Evolutionary conservation across 1,140 invertebrate genomes (phyloP).

Genomic region (Melitaea cinxia): DNA sequence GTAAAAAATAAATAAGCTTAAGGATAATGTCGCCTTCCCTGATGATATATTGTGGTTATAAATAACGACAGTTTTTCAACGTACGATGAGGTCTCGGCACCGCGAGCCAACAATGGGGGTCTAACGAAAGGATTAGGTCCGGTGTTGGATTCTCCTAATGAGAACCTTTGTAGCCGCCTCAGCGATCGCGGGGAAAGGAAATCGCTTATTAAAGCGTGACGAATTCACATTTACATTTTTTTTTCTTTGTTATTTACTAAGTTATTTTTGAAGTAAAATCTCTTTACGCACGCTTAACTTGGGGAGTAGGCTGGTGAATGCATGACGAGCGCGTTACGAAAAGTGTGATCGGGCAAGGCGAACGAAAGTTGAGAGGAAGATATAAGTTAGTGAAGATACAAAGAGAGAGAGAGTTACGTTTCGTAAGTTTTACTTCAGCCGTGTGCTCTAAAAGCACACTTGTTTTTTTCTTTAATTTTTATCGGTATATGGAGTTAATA

Average conservation of each 20-base stretch:
- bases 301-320: no score
- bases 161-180: conserved; percentile 58
- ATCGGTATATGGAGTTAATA: no score
- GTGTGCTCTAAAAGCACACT: no score
- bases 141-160: conserved; percentile 68
- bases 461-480: no score
- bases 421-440: no score
- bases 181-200: conserved; percentile 51
- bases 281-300: no score
- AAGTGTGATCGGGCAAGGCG: no score
- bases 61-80: conserved; percentile 36
- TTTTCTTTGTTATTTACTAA: background rate
- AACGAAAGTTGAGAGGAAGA: no score
- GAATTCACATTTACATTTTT: conserved; percentile 63
- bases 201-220: conserved; percentile 69
- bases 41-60: conserved; percentile 42
- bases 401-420: no score
- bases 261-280: background rate
- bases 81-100: conserved; percentile 10
- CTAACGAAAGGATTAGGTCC: conserved; percentile 77
- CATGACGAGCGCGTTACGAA: no score
- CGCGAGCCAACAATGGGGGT: conserved; percentile 56
- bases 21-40: conserved; percentile 13
- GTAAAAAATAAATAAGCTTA: conserved; percentile 2
- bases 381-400: no score